Conservation (phyloP, 2,797 vertebrate species). For the Chelon auratus region DNA sequence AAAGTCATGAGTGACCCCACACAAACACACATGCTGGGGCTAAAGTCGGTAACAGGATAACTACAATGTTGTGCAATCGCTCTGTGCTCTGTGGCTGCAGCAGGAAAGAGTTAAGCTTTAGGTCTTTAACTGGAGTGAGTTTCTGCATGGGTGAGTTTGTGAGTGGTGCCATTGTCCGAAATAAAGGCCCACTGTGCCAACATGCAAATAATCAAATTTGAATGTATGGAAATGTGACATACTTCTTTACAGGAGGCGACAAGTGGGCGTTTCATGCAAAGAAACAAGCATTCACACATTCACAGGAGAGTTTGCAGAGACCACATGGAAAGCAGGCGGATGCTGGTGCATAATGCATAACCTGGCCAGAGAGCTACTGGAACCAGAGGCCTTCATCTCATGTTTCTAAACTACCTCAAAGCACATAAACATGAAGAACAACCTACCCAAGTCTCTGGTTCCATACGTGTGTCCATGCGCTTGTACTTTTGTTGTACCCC, state of each 20-base stretch:
- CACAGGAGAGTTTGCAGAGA: slow-evolving; percentile 7
- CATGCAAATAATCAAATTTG: slow-evolving; percentile 53
- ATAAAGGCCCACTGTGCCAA: slow-evolving; percentile 37
- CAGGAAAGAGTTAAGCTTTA: slow-evolving; percentile 11
- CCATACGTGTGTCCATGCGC: slow-evolving; percentile 22
- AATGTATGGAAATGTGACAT: slow-evolving; percentile 57
- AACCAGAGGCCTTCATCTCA: slow-evolving; percentile 16
- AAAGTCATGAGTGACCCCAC: slow-evolving; percentile 11
- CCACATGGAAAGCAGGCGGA: slow-evolving; percentile 48
- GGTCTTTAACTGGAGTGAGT: slow-evolving; percentile 7
- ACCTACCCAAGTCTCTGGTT: slow-evolving; percentile 36
- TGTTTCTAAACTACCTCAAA: slow-evolving; percentile 24
- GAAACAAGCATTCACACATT: not conserved
- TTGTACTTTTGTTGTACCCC: not conserved
- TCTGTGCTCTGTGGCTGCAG: slow-evolving; percentile 8
- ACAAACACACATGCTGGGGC: not conserved
- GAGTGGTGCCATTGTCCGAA: slow-evolving; percentile 35
- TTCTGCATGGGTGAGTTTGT: slow-evolving; percentile 6
- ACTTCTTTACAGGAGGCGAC: not conserved
- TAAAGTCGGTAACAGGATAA: slow-evolving; percentile 37
- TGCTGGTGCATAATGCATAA: slow-evolving; percentile 59
- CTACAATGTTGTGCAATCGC: slow-evolving; percentile 31
- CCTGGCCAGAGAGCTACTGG: slow-evolving; percentile 12
- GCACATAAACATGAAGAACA: not conserved
- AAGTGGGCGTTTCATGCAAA: slow-evolving; percentile 11